A percentile compares a stretch with the other conserved stretches of the same genome.
Evolutionary conservation across 2,113 vertebrate species (phyloP).

Genomic region (Vimba vimba): DNA sequence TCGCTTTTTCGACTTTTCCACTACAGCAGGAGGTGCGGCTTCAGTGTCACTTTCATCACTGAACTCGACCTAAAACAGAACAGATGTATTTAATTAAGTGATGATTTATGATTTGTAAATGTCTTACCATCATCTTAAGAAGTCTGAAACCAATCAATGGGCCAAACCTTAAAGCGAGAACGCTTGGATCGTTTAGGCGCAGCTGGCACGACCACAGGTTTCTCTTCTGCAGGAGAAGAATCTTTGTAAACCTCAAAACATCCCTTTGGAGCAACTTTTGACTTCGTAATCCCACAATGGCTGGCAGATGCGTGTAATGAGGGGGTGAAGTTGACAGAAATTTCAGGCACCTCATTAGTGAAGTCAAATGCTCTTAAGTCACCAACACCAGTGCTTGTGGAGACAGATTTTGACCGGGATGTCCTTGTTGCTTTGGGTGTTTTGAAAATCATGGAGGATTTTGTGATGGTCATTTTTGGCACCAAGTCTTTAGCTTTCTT

Average conservation of each 20-base stretch:
- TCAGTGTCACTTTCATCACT: conserved; percentile 89
- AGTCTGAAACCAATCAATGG: background rate
- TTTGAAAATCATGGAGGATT: conserved; percentile 56
- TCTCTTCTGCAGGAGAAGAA: conserved; percentile 58
- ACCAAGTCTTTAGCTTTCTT: conserved; percentile 64
- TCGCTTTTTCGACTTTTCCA: conserved; percentile 55
- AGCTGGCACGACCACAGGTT: conserved; percentile 69
- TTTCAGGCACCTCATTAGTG: conserved; percentile 64
- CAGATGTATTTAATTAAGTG: background rate
- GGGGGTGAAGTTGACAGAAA: conserved; percentile 71
- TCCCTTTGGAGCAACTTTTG: conserved; percentile 59
- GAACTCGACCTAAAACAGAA: conserved; percentile 79
- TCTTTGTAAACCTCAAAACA: conserved; percentile 86
- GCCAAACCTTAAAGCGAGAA: conserved; percentile 79
- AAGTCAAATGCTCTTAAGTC: conserved; percentile 65
- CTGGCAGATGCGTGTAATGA: conserved; percentile 31
- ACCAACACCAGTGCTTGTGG: conserved; percentile 19
- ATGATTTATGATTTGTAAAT: background rate
- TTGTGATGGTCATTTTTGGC: conserved; percentile 36
- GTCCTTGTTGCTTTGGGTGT: conserved; percentile 61
- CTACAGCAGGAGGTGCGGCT: conserved; percentile 46
- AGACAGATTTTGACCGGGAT: conserved; percentile 32
- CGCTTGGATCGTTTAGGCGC: conserved; percentile 82
- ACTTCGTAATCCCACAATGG: background rate
- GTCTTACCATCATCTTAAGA: background rate